Conservation (phyloP, 1,140 invertebrate species). For the Neodiprion lecontei region DNA sequence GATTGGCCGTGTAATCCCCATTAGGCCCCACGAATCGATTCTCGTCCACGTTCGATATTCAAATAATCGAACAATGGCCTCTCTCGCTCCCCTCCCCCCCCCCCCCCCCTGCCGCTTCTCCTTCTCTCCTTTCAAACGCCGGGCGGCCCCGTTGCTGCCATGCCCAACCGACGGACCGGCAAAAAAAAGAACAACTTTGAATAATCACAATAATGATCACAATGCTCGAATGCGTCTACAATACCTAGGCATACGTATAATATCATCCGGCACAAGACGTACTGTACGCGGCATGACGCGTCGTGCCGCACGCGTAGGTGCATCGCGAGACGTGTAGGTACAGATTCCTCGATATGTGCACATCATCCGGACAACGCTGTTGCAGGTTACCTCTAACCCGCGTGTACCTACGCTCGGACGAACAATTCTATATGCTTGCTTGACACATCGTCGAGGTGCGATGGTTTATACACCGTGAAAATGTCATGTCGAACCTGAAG, state of each 20-base stretch:
- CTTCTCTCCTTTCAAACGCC: slow-evolving; percentile 26
- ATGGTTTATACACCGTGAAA: no score
- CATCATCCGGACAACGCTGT: no score
- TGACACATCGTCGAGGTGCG: no score
- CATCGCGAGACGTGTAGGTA: no score
- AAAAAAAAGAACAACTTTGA: slow-evolving; percentile 51
- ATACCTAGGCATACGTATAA: background rate
- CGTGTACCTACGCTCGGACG: no score
- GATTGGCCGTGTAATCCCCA: slow-evolving; percentile 61
- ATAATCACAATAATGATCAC: slow-evolving; percentile 59
- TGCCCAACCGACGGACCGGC: slow-evolving; percentile 11
- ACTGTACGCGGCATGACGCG: background rate
- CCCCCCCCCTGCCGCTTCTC: slow-evolving; percentile 28
- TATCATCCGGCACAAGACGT: background rate
- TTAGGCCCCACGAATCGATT: slow-evolving; percentile 60
- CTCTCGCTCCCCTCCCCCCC: slow-evolving; percentile 38
- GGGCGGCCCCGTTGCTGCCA: slow-evolving; percentile 32
- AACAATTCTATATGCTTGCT: no score
- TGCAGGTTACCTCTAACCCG: no score
- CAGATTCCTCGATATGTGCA: no score
- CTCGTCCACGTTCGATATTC: slow-evolving; percentile 55
- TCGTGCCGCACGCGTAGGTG: no score
- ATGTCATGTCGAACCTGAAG: no score
- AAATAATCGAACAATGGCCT: slow-evolving; percentile 60
- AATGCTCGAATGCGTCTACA: slow-evolving; percentile 20